Base-by-base conservation (phyloP, 2,113 vertebrate genomes). In the Verasper variegatus region DNA sequence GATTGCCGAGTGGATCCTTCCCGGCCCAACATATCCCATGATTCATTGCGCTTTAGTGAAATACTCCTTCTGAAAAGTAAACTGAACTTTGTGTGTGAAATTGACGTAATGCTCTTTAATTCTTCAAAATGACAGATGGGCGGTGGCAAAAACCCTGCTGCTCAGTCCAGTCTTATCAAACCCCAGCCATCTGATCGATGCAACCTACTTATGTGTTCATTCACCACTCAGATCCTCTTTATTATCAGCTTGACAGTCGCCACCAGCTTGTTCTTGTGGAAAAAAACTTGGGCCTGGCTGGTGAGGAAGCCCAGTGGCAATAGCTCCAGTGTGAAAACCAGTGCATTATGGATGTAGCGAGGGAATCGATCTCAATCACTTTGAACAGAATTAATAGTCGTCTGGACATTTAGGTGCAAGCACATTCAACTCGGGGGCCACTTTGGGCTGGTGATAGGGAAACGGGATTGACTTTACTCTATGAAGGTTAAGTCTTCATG, bases 341-440 rank as follows among this genome's bases (percentile, higher is more conserved):
- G 24, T 54, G 59, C 55, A 56, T 35, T 40, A 60, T 54, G 55
- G 20, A 61, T 60, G 58, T n/a, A 35, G 58, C 47, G 17, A 66
- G 47, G 55, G 52, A 68, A 80, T 86, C 83, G 75, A 66, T 84
- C 67, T 76, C 37, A 52, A 42, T 70, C 60, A 51, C 23, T 63
- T 35, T 61, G 21, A 51, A n/a, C 35, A 31, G 27, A 56, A 47
- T 31, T 0, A 63, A 47, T 69, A 17, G 45, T 49, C 15, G 3
- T 49, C 45, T 49, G 45, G 15, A 18, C 45, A 1, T 17, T 18
- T 49, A 15, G 42, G 42, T 15, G 42, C 4, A 13, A 45, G 11
- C 2, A 2, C 42, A 45, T 45, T 45, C 14, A 2, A 45, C 42
- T 45, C 11, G 42, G 42, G 42, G 12, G 42, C 3, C 45, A 5